Conservation (phyloP, 2,113 vertebrate genomes). For the Larimichthys crocea region DNA sequence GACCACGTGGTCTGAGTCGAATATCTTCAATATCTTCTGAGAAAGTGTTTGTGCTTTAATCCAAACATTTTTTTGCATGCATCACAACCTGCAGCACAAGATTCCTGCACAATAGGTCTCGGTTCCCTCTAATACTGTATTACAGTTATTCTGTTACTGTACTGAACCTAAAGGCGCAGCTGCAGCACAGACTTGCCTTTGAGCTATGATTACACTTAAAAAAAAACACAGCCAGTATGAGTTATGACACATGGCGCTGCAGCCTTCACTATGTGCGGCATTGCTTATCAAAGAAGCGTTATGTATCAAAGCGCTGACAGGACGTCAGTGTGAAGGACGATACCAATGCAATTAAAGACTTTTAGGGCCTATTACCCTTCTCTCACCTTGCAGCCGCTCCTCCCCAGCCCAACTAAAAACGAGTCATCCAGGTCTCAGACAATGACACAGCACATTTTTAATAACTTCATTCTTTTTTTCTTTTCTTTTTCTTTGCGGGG, state of each 20-base stretch:
- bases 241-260: constrained; percentile 33
- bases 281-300: constrained; percentile 48
- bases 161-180: neutral
- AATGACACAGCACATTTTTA: constrained; percentile 31
- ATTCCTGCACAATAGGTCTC: neutral
- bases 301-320: constrained; percentile 64
- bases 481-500: neutral
- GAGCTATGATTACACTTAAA: neutral
- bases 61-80: neutral
- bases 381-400: constrained; percentile 60
- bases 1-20: neutral
- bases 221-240: constrained; percentile 12
- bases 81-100: neutral
- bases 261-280: constrained; percentile 52
- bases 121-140: neutral
- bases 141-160: neutral
- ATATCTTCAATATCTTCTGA: neutral
- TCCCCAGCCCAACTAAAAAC: constrained; percentile 30
- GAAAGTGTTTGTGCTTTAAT: neutral
- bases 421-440: constrained; percentile 28
- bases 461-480: neutral
- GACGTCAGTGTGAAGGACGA: constrained; percentile 65
- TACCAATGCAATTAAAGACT: constrained; percentile 62
- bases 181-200: neutral
- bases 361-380: constrained; percentile 63